Evolutionary conservation across 30 jellyfish, hydroid and myxozoan species (phyloP), one percentile per base, ranked within the genome.

Genomic region (Phacellophora camtschatica): DNA sequence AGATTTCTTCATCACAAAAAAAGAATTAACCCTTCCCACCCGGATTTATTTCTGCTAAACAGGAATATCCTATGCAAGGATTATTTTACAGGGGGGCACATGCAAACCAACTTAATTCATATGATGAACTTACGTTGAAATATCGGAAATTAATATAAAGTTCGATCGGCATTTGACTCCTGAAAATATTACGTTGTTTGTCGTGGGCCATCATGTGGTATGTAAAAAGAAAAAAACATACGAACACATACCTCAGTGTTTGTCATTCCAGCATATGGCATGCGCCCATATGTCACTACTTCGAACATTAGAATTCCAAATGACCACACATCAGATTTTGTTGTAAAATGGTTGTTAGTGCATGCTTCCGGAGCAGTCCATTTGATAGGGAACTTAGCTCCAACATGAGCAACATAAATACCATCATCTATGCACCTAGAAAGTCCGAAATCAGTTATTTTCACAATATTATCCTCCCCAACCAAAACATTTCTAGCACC

Each of bases 311-410:
- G 63, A 41, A 93, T 76, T n/a, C 99, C 99, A 82, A 93, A 93
- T 3, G 99, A 93, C 99, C 99, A 93, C 7, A 93, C 99, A 70
- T 93, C 99, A 15, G 99, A 93, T 54, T 93, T 93, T 1, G 97
- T 93, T 34, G 99, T 43, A 62, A 93, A 93, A 32, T 86, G 79
- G 66, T 93, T 93, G 51, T 36, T 86, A 35, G 31, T 82, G 76
- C 99, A 93, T 3, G 99, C 96, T 64, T 93, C 99, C 1, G 99
- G 99, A 24, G 99, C 99, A 2, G 99, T 93, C 99, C 99, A 93
- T 81, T 93, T 93, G 83, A 93, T 93, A 48, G 99, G 99, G 33
- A 93, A 93, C 48, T 88, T 92, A 15, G 99, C 82, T 23, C 97
- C 99, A 35, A 78, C 97, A 37, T 79, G 96, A 37, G 99, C 99